phyloP scores from a whole-genome alignment of 2,888 invertebrate species.

The Cheilosia impressa region DNA sequence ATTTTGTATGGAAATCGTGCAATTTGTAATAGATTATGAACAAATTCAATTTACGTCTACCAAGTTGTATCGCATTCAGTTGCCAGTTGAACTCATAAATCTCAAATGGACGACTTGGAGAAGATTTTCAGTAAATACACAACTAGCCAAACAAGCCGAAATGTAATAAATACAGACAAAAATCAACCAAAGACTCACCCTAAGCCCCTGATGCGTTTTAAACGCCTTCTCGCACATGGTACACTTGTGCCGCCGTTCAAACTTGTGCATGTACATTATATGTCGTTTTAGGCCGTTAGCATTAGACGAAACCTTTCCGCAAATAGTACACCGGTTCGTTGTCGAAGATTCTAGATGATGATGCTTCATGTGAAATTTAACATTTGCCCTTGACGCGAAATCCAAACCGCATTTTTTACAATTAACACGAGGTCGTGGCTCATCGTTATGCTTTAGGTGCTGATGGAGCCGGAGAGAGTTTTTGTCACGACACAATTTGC shows the following conservation, averaged over 20 bases:
- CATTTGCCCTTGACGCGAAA: slow-evolving; percentile 66
- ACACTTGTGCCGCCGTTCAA: slow-evolving; percentile 76
- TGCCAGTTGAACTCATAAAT: too few species aligned
- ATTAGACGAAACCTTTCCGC: slow-evolving; percentile 76
- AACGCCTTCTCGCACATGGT: slow-evolving; percentile 77
- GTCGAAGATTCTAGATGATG: slow-evolving; percentile 75
- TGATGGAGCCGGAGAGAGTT: slow-evolving; percentile 13
- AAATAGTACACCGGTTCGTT: slow-evolving; percentile 74
- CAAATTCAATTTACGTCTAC: too few species aligned
- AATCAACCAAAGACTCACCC: slow-evolving; percentile 60
- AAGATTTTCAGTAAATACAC: too few species aligned
- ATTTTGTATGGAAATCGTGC: too few species aligned
- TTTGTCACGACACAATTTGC: slow-evolving; percentile 65
- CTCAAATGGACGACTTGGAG: too few species aligned
- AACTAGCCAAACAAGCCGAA: too few species aligned
- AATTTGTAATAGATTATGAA: too few species aligned
- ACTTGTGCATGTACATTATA: slow-evolving; percentile 76
- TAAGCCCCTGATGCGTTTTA: slow-evolving; percentile 70
- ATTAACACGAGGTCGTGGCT: slow-evolving; percentile 68
- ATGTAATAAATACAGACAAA: neutral
- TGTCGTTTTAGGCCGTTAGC: slow-evolving; percentile 76
- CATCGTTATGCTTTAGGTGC: slow-evolving; percentile 29
- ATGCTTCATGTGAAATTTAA: slow-evolving; percentile 75
- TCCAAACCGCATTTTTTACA: slow-evolving; percentile 75
- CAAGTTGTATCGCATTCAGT: too few species aligned